These are phyloP conservation scores for Papilio glaucus DNA, from an alignment of 1,140 invertebrate genomes.

Conservation along the genomic window DNA sequence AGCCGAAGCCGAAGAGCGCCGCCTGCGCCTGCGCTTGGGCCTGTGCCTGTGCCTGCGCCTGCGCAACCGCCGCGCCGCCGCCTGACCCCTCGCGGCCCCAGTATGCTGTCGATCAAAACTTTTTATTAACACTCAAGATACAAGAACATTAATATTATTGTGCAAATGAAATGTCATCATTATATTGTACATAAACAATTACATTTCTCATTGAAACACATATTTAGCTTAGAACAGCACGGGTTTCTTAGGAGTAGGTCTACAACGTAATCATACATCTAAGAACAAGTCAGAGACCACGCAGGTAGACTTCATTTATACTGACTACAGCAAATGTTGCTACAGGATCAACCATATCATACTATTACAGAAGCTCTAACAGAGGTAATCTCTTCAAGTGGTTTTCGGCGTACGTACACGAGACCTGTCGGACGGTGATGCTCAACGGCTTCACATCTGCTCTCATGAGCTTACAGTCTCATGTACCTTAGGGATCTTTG, in stretches of 20 bases:
- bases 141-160: too few species aligned
- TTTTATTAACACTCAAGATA: too few species aligned
- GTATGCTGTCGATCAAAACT: too few species aligned
- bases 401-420: conserved; percentile 44
- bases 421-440: neutral
- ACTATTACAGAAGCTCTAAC: conserved; percentile 41
- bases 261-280: conserved; percentile 32
- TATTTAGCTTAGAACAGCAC: conserved; percentile 34
- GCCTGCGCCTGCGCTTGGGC: too few species aligned
- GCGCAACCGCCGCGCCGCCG: too few species aligned
- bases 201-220: conserved; percentile 30
- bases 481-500: conserved; percentile 29
- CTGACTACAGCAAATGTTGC: conserved; percentile 55
- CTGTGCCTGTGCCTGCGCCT: too few species aligned
- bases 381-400: conserved; percentile 40
- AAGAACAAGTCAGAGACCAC: conserved; percentile 36
- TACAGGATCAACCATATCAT: conserved; percentile 49
- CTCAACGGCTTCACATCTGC: too few species aligned
- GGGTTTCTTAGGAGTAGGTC: conserved; percentile 41
- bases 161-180: too few species aligned
- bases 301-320: conserved; percentile 55
- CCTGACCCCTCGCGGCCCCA: too few species aligned
- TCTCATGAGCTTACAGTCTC: neutral
- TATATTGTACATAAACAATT: conserved; percentile 41
- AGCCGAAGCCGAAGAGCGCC: too few species aligned